Evolutionary conservation across 2,113 vertebrate species (phyloP), one percentile per base, ranked within the genome.

Genomic region (Trematocara zebra): DNA sequence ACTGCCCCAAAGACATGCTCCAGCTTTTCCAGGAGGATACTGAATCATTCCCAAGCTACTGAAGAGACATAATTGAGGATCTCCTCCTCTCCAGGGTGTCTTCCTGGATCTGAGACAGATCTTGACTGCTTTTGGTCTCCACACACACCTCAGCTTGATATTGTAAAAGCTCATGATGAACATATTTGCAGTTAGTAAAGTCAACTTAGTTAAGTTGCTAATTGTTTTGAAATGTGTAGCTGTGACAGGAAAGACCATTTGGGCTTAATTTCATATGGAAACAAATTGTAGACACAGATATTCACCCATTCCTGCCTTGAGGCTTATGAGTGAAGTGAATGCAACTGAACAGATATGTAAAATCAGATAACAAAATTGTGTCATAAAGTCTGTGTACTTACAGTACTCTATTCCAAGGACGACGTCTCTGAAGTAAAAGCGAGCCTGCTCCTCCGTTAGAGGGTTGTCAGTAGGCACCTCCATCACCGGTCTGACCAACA

Each of bases 351-450:
- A 72, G 20, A 72, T 1, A 26, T 23, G 67, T 74, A 4, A 47
- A 47, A 31, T 31, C 69, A 74, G 5, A 26, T 28, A 26, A 69
- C 6, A 42, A n/a, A 76, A 49, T 49, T 74, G 14, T 28, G 17
- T 49, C 26, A 81, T 2, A 42, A 26, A 56, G 44, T 9, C 4
- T 6, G 17, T 26, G 17, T 90, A 98, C 98, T 97, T 94, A 99
- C 98, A 91, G 93, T 99, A 99, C 94, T 99, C 98, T 0, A 98
- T 98, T 91, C 98, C 98, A 94, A 99, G 89, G 84, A 99, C 94
- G 5, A 99, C 90, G 69, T 99, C 98, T 94, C 97, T 95, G 93
- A 99, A 97, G 95, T 98, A 98, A 90, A 97, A 96, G n/a, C 95
- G 94, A 69, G 98, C 97, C 95, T 97, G 97, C 35, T 98, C 97